These are phyloP conservation scores for Dendrolimus punctatus DNA, from an alignment of 1,140 invertebrate genomes.

Conservation along the genomic window DNA sequence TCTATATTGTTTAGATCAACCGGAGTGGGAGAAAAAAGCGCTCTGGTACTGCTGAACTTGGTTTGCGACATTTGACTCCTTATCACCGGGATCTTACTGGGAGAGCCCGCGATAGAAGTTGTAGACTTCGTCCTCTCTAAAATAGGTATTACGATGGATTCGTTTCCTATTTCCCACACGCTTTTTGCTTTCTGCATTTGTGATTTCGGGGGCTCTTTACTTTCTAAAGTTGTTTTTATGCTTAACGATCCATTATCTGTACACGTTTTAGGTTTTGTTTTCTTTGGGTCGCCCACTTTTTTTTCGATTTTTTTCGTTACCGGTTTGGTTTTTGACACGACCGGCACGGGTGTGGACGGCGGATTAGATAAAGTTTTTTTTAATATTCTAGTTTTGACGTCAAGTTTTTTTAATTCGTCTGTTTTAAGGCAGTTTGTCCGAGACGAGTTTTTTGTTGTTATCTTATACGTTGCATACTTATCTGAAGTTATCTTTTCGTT, in stretches of 20 bases:
- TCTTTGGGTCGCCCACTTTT: conserved; percentile 56
- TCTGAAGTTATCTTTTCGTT: conserved; percentile 59
- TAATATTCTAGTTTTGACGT: conserved; percentile 69
- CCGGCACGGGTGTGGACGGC: conserved; percentile 59
- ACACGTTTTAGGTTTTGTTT: conserved; percentile 43
- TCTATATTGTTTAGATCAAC: conserved; percentile 70
- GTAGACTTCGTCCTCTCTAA: conserved; percentile 67
- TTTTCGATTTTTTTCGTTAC: conserved; percentile 54
- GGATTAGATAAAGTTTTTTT: conserved; percentile 70
- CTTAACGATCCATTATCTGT: conserved; percentile 34
- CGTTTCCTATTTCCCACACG: conserved; percentile 70
- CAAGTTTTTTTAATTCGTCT: conserved; percentile 63
- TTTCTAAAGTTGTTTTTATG: conserved; percentile 34
- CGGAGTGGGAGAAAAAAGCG: conserved; percentile 71
- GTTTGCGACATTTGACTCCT: conserved; percentile 64
- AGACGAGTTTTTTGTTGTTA: conserved; percentile 52
- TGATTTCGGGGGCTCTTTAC: conserved; percentile 41
- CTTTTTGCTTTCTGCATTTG: conserved; percentile 73
- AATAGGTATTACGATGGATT: conserved; percentile 35
- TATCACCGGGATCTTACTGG: conserved; percentile 73
- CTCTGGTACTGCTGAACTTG: conserved; percentile 63
- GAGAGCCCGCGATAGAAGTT: conserved; percentile 71
- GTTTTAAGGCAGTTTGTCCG: conserved; percentile 49
- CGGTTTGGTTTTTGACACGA: conserved; percentile 49
- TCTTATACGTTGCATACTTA: conserved; percentile 69